phyloP scores from a whole-genome alignment of 2,113 vertebrate genomes.

The Scytalopus superciliaris region DNA sequence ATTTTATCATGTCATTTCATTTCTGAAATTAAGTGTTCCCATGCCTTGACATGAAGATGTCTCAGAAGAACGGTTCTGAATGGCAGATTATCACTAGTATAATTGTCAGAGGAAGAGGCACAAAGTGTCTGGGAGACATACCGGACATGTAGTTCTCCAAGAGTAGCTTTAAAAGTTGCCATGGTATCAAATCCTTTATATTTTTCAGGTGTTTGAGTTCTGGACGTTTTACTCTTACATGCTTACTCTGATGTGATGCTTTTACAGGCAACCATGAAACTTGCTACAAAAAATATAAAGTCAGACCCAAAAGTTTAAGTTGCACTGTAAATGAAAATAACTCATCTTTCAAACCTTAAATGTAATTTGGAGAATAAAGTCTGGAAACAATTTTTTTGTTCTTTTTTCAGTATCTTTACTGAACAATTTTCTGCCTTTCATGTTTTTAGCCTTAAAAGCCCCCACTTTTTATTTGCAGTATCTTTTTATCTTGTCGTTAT shows the following conservation, averaged over 20 bases:
- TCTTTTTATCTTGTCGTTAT: neutral
- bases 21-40: neutral
- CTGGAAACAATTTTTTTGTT: neutral
- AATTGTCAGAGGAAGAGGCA: neutral
- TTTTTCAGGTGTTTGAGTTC: neutral
- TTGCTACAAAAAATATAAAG: neutral
- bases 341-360: neutral
- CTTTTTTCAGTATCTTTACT: neutral
- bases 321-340: neutral
- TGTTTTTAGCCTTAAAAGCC: neutral
- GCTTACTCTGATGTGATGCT: neutral
- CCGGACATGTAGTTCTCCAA: neutral
- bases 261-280: neutral
- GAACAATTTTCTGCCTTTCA: neutral
- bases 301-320: neutral
- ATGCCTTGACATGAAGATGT: neutral
- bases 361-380: neutral
- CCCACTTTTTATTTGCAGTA: neutral
- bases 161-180: neutral
- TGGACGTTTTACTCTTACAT: neutral
- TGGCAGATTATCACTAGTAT: neutral
- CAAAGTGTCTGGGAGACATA: neutral
- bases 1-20: neutral
- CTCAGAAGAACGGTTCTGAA: neutral
- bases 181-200: neutral